phyloP scores from a whole-genome alignment of 2,797 vertebrate genomes.

The Lateolabrax maculatus region DNA sequence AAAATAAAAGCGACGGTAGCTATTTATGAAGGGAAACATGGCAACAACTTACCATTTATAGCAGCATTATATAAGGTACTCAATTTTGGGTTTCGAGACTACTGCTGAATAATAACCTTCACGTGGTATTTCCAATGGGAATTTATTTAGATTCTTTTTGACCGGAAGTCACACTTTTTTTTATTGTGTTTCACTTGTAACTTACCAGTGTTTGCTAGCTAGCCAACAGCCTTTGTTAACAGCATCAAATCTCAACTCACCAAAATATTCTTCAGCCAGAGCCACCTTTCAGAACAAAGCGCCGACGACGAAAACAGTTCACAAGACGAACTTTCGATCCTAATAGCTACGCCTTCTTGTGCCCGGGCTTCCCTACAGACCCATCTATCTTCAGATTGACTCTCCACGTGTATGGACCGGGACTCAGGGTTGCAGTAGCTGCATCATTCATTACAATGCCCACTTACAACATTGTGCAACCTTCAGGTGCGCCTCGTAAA shows the following conservation, averaged over 20 bases:
- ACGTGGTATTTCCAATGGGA: rapidly evolving
- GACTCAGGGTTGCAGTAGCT: not conserved
- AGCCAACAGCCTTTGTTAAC: constrained; percentile 7
- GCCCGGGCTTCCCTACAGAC: not conserved
- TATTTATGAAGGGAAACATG: rapidly evolving
- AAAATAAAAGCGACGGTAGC: constrained; percentile 43
- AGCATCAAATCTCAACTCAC: constrained; percentile 66
- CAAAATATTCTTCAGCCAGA: constrained; percentile 45
- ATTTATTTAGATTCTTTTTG: not conserved
- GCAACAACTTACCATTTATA: rapidly evolving
- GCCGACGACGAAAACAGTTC: not conserved
- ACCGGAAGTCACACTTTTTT: not conserved
- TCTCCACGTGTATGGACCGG: constrained; percentile 62
- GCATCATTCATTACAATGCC: constrained; percentile 33
- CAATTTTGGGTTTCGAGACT: rapidly evolving
- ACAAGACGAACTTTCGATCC: not conserved
- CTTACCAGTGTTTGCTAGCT: constrained; percentile 29
- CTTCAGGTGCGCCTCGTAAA: constrained; percentile 45
- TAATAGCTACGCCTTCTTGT: not conserved
- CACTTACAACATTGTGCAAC: constrained; percentile 21
- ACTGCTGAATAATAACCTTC: rapidly evolving
- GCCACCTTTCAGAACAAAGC: not conserved
- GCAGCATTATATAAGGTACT: rapidly evolving
- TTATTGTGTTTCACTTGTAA: not conserved
- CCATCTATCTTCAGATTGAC: not conserved